Conservation (phyloP, 2,113 vertebrate genomes). For the Catagonus wagneri region DNA sequence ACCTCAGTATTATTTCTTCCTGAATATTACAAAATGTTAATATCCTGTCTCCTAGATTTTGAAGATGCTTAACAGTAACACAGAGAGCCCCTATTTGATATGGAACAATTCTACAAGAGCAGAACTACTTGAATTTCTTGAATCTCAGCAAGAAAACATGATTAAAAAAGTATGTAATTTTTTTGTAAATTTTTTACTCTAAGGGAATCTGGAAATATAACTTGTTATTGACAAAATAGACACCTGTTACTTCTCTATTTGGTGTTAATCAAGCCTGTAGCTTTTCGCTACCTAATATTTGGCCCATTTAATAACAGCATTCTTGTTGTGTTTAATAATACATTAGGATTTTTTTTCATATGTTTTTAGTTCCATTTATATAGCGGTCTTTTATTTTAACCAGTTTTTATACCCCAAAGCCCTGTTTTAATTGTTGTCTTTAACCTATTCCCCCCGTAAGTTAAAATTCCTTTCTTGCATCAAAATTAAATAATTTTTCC, state of each 20-base stretch:
- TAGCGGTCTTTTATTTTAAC: background rate
- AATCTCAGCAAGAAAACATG: conserved; percentile 96
- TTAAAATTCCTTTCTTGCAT: background rate
- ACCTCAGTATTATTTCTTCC: background rate
- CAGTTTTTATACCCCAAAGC: background rate
- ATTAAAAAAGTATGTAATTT: conserved; percentile 93
- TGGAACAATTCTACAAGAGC: conserved; percentile 98
- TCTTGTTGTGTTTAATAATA: background rate
- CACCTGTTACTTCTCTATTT: background rate
- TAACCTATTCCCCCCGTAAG: background rate
- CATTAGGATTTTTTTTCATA: background rate
- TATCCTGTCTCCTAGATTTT: conserved; percentile 90
- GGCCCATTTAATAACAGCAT: background rate
- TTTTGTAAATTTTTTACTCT: background rate
- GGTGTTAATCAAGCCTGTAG: background rate
- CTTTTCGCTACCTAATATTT: background rate
- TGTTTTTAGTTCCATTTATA: background rate
- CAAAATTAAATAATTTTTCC: conserved; percentile 23
- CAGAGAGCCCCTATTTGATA: conserved; percentile 97
- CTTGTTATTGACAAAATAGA: background rate
- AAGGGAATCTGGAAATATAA: background rate
- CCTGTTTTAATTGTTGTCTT: conserved; percentile 13
- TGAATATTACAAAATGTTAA: background rate
- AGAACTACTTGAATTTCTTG: conserved; percentile 97
- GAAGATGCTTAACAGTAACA: conserved; percentile 98